phyloP scores from a whole-genome alignment of 2,113 vertebrate species.

The Laticauda colubrina region DNA sequence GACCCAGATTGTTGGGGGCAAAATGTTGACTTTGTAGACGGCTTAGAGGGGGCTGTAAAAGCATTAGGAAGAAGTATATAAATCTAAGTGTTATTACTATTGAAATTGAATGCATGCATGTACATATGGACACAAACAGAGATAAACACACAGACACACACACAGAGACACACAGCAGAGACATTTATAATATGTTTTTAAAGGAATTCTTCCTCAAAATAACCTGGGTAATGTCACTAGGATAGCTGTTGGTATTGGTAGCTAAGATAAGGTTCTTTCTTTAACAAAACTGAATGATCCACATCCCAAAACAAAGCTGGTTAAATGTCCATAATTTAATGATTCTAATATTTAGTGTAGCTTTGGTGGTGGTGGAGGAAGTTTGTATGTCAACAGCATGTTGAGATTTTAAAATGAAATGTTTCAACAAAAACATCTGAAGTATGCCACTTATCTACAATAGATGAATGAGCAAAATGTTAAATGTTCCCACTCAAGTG shows the following conservation, averaged over 20 bases:
- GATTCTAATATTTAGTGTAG: neutral
- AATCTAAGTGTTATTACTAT: neutral
- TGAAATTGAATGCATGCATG: neutral
- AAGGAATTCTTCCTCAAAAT: neutral
- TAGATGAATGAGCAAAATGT: neutral
- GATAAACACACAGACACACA: neutral
- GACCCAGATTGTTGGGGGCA: neutral
- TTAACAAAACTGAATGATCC: neutral
- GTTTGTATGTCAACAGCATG: constrained; percentile 16
- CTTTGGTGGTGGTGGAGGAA: neutral
- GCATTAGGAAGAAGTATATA: neutral
- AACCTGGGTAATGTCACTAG: neutral
- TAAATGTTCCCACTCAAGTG: neutral
- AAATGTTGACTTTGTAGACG: neutral
- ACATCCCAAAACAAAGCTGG: neutral
- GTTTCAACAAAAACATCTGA: constrained; percentile 20
- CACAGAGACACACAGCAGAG: neutral
- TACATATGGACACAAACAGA: neutral
- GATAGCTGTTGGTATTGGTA: neutral
- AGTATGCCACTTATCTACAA: neutral
- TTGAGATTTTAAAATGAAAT: constrained; percentile 11
- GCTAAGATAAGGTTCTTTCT: neutral
- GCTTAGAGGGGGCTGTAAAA: neutral
- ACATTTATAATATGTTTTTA: neutral
- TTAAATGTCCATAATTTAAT: too few relatives aligned